Percentiles rank a stretch among this genome's conserved stretches.
Evolutionary conservation across 35 echinoderm and acorn worm species (phyloP).

Genomic region (Patiria miniata): DNA sequence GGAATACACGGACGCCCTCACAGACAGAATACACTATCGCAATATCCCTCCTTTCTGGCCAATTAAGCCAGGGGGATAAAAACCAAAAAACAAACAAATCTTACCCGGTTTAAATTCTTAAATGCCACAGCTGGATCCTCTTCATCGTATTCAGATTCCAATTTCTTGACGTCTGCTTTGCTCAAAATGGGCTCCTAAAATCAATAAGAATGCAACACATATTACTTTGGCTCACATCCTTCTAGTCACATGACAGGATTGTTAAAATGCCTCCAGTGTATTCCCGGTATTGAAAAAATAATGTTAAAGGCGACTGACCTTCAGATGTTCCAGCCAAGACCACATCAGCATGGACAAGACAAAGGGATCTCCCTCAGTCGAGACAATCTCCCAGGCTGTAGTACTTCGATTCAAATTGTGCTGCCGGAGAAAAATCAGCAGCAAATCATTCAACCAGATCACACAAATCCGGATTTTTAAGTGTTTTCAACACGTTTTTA

Average conservation of each 20-base stretch:
- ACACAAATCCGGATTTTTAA: too few species aligned
- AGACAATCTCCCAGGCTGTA: slow-evolving; percentile 70
- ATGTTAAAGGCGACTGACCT: slow-evolving; percentile 34
- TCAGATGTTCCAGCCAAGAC: slow-evolving; percentile 78
- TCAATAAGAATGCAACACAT: not conserved
- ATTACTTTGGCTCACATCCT: not conserved
- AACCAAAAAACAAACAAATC: too few species aligned
- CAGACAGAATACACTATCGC: too few species aligned
- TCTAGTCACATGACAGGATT: not conserved
- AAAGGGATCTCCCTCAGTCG: slow-evolving; percentile 80
- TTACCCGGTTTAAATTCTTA: slow-evolving; percentile 52
- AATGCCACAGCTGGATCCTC: slow-evolving; percentile 54
- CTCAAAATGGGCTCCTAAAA: slow-evolving; percentile 66
- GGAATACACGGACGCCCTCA: too few species aligned
- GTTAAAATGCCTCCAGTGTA: not conserved
- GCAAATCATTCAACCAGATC: too few species aligned
- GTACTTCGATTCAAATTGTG: slow-evolving; percentile 67
- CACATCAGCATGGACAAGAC: slow-evolving; percentile 66
- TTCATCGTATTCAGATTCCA: slow-evolving; percentile 17
- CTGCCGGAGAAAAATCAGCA: slow-evolving; percentile 24
- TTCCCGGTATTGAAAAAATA: too few species aligned
- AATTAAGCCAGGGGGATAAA: too few species aligned
- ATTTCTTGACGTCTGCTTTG: slow-evolving; percentile 30
- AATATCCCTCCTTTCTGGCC: too few species aligned
- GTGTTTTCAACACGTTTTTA: too few species aligned